A percentile compares a stretch with the other conserved stretches of the same genome.
These are phyloP conservation scores for Hirudinaria manillensis DNA, from an alignment of 2,888 invertebrate genomes.

Conservation along the genomic window DNA sequence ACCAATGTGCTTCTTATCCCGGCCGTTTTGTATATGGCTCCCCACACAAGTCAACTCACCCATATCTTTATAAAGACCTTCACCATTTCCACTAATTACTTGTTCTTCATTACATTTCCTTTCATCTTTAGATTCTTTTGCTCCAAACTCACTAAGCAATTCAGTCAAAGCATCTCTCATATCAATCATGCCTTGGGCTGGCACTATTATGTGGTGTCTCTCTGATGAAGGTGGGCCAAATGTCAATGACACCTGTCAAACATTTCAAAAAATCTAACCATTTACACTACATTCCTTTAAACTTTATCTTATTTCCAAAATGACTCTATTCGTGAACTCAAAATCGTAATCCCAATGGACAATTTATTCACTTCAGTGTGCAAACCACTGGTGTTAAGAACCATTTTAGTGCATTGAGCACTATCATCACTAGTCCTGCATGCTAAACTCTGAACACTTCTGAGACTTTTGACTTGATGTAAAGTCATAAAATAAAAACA, in stretches of 20 bases:
- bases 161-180: constrained; percentile 18
- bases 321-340: too few species aligned
- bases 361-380: too few species aligned
- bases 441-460: too few species aligned
- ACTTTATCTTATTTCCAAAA: too few species aligned
- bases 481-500: too few species aligned
- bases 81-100: not conserved
- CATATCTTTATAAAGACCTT: not conserved
- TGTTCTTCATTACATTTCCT: constrained; percentile 2
- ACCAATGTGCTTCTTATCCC: too few species aligned
- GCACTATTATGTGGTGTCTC: constrained; percentile 6
- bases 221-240: constrained; percentile 4
- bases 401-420: too few species aligned
- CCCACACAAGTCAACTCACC: constrained; percentile 3
- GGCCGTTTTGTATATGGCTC: too few species aligned
- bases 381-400: too few species aligned
- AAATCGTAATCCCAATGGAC: too few species aligned
- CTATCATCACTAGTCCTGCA: too few species aligned
- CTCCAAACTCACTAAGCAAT: constrained; percentile 15
- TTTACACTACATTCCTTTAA: not conserved
- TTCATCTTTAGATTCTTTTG: constrained; percentile 8
- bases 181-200: constrained; percentile 16
- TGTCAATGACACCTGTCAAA: constrained; percentile 18
- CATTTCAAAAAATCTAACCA: constrained; percentile 5
- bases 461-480: too few species aligned